Percentiles rank a stretch among this genome's conserved stretches.
phyloP scores from a whole-genome alignment of 2,888 invertebrate genomes.

The Luperina testacea region DNA sequence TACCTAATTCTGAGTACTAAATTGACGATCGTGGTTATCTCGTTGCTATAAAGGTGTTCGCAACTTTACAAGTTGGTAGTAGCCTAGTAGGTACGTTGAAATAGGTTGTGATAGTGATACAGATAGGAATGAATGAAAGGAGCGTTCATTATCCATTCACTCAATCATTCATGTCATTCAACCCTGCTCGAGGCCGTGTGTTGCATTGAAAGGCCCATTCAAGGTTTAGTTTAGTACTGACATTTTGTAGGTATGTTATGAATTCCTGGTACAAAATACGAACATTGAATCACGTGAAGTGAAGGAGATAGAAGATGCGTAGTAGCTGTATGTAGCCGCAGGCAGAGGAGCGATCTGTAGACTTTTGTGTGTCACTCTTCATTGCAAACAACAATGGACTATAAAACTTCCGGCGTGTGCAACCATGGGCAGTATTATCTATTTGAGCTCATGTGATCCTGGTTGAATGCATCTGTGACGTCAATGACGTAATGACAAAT shows the following conservation, averaged over 20 bases:
- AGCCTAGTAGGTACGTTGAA: slow-evolving; percentile 18
- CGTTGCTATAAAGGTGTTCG: slow-evolving; percentile 37
- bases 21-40: slow-evolving; percentile 7
- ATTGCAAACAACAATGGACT: slow-evolving; percentile 69
- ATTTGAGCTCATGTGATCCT: slow-evolving; percentile 60
- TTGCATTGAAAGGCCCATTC: slow-evolving; percentile 78
- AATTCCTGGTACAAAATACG: slow-evolving; percentile 65
- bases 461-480: slow-evolving; percentile 61
- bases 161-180: slow-evolving; percentile 76
- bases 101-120: slow-evolving; percentile 52
- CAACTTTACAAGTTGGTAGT: slow-evolving; percentile 25
- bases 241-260: slow-evolving; percentile 60
- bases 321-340: slow-evolving; percentile 21
- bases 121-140: slow-evolving; percentile 68
- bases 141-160: slow-evolving; percentile 65
- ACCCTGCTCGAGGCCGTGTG: slow-evolving; percentile 70
- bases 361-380: slow-evolving; percentile 67
- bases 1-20: background rate
- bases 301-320: slow-evolving; percentile 59
- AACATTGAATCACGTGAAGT: slow-evolving; percentile 47
- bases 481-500: slow-evolving; percentile 49
- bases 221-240: slow-evolving; percentile 71
- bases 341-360: slow-evolving; percentile 28
- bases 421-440: slow-evolving; percentile 52
- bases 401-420: slow-evolving; percentile 72